Evolutionary conservation across 2,888 invertebrate genomes (phyloP).

Genomic region (Tenthredo mesomela): DNA sequence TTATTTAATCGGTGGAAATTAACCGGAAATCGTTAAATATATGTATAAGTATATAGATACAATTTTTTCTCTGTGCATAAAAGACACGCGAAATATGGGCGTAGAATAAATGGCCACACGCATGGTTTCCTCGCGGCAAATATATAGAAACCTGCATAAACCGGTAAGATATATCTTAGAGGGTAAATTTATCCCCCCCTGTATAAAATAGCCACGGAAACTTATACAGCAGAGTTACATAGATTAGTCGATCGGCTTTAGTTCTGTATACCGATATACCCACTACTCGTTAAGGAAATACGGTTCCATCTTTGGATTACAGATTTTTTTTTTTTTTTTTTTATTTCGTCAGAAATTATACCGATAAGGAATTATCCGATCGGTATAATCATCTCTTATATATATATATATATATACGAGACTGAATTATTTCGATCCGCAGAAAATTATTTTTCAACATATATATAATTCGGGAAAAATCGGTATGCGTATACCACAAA

Average conservation of each 20-base stretch:
- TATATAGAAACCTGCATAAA: not conserved
- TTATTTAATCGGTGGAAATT: not conserved
- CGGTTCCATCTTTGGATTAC: not conserved
- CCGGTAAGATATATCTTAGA: not conserved
- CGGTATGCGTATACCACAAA: not conserved
- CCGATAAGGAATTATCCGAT: too few relatives aligned
- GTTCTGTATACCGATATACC: not conserved
- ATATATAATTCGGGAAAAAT: not conserved
- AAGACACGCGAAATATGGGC: conserved; percentile 24
- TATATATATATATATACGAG: too few relatives aligned
- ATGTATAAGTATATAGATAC: too few relatives aligned
- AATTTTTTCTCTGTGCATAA: not conserved
- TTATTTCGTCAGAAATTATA: not conserved
- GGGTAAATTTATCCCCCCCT: not conserved
- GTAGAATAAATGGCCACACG: not conserved
- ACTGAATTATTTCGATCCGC: too few relatives aligned
- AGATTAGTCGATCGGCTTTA: not conserved
- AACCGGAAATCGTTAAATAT: not conserved
- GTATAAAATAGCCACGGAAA: not conserved
- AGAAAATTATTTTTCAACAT: not conserved
- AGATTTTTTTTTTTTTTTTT: too few relatives aligned
- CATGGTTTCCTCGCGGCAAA: not conserved
- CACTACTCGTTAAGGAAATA: not conserved
- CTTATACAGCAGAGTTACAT: not conserved
- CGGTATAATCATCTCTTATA: too few relatives aligned